These are phyloP conservation scores for Sitophilus oryzae DNA, from an alignment of 1,140 invertebrate species.

Conservation along the genomic window DNA sequence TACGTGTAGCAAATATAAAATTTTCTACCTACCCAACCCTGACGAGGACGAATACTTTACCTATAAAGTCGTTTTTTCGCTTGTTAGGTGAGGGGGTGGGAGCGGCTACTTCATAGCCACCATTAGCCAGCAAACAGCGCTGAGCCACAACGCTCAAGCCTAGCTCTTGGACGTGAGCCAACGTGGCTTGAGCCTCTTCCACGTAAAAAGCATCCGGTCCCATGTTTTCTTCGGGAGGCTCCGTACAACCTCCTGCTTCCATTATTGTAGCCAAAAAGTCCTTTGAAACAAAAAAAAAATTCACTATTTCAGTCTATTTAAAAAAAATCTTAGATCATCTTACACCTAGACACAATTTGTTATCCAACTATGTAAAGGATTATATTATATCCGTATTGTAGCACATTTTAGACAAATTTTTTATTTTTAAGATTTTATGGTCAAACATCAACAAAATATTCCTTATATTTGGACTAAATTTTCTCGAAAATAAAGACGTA, in stretches of 20 bases:
- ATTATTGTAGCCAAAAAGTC: slow-evolving; percentile 61
- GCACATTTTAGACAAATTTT: too few species aligned
- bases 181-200: slow-evolving; percentile 63
- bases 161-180: slow-evolving; percentile 60
- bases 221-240: slow-evolving; percentile 44
- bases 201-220: slow-evolving; percentile 58
- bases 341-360: too few species aligned
- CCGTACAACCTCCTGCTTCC: slow-evolving; percentile 57
- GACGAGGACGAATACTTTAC: too few species aligned
- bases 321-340: too few species aligned
- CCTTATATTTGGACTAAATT: too few species aligned
- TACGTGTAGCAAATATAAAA: background rate
- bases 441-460: too few species aligned
- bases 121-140: slow-evolving; percentile 55
- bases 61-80: slow-evolving; percentile 31
- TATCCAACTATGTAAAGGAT: too few species aligned
- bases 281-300: slow-evolving; percentile 25
- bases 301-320: too few species aligned
- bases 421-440: too few species aligned
- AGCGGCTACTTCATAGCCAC: slow-evolving; percentile 46
- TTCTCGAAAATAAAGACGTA: too few species aligned
- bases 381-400: too few species aligned
- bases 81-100: slow-evolving; percentile 27
- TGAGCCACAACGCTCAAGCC: slow-evolving; percentile 55
- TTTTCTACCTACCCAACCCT: too few species aligned